Evolutionary conservation across 2,888 invertebrate genomes (phyloP).

Genomic region (Yponomeuta plumbellus): DNA sequence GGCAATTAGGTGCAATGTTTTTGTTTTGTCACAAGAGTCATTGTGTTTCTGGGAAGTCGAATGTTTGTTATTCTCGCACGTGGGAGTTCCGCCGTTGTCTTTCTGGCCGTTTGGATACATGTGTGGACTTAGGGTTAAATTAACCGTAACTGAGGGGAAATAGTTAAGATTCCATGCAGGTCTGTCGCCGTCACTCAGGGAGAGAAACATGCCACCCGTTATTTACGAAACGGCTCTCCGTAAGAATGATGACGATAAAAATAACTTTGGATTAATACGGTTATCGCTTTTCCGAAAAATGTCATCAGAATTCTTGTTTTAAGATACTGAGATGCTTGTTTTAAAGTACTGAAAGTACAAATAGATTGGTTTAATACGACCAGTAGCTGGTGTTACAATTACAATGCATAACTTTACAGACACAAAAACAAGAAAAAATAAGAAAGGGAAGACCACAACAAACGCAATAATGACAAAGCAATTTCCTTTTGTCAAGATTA

Average conservation of each 20-base stretch:
- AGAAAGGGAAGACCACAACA: slow-evolving; percentile 34
- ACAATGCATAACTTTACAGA: slow-evolving; percentile 48
- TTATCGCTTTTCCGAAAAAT: neutral
- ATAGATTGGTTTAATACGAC: neutral
- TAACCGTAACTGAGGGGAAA: slow-evolving; percentile 69
- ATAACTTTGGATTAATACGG: neutral
- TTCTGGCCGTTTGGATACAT: slow-evolving; percentile 51
- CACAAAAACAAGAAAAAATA: slow-evolving; percentile 45
- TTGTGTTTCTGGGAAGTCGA: slow-evolving; percentile 60
- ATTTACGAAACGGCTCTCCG: slow-evolving; percentile 17
- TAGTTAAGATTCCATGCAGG: slow-evolving; percentile 66
- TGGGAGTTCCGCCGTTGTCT: slow-evolving; percentile 53
- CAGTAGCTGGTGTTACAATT: slow-evolving; percentile 53
- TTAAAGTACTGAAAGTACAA: neutral
- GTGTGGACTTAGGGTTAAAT: slow-evolving; percentile 65
- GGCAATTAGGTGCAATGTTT: slow-evolving; percentile 60
- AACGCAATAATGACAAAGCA: slow-evolving; percentile 8
- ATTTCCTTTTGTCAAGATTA: slow-evolving; percentile 26
- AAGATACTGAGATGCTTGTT: neutral
- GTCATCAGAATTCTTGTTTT: neutral
- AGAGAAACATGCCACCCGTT: slow-evolving; percentile 43
- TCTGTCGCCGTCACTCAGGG: slow-evolving; percentile 49
- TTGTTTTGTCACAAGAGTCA: slow-evolving; percentile 52
- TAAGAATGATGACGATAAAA: neutral
- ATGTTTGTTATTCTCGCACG: slow-evolving; percentile 54